Percentiles rank a stretch among this genome's conserved stretches.
Evolutionary conservation across 1,140 invertebrate species (phyloP).

Genomic region (Procambarus clarkii): DNA sequence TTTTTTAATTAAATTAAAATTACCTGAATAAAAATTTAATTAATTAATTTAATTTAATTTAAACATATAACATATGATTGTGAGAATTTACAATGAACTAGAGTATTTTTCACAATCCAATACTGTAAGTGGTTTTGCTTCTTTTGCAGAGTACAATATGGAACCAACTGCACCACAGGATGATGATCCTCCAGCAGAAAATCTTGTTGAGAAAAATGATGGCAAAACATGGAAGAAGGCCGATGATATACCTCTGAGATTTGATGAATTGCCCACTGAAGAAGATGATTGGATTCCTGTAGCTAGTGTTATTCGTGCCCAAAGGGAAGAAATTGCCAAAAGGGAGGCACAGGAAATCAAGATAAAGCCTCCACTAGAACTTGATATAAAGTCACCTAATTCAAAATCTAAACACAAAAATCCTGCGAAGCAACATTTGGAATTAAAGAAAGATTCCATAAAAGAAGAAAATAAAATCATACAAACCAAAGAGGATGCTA

Average conservation of each 20-base stretch:
- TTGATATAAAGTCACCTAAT: neutral
- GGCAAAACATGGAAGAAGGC: slow-evolving; percentile 18
- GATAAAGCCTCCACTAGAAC: slow-evolving; percentile 22
- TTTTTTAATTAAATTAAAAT: too few species aligned
- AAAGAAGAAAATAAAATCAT: neutral
- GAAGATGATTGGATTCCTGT: slow-evolving; percentile 35
- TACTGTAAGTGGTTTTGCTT: neutral
- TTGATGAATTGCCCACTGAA: slow-evolving; percentile 42
- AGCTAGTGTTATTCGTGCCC: slow-evolving; percentile 30
- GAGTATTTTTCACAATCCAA: neutral
- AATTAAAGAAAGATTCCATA: neutral
- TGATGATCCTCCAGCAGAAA: neutral
- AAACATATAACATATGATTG: too few species aligned
- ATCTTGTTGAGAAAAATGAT: neutral
- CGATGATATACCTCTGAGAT: slow-evolving; percentile 22
- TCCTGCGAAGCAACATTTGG: neutral
- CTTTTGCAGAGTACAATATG: neutral
- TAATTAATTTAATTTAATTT: too few species aligned
- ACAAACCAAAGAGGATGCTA: neutral
- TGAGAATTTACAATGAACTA: too few species aligned
- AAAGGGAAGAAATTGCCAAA: slow-evolving; percentile 26
- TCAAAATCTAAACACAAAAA: neutral
- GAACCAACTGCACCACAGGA: neutral
- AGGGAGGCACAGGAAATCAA: slow-evolving; percentile 17
- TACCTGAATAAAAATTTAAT: too few species aligned